These are phyloP conservation scores for Sciurus carolinensis DNA, from an alignment of 2,797 vertebrate species.

Conservation along the genomic window DNA sequence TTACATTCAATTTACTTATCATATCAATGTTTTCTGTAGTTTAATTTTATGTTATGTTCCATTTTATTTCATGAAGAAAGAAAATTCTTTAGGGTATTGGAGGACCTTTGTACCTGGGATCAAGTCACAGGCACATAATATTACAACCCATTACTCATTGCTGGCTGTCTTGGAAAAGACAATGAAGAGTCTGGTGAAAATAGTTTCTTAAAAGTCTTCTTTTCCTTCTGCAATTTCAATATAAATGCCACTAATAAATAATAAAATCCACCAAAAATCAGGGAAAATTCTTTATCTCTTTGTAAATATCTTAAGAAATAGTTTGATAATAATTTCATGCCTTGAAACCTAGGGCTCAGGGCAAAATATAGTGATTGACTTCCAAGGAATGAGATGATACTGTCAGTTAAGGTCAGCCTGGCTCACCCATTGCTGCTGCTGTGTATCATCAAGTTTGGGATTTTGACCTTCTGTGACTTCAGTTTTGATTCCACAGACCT, in stretches of 20 bases:
- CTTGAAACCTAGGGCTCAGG: slow-evolving; percentile 16
- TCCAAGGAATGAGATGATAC: background rate
- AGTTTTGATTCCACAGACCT: slow-evolving; percentile 11
- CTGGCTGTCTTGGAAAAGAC: slow-evolving; percentile 17
- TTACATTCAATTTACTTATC: slow-evolving; percentile 8
- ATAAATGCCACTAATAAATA: slow-evolving; percentile 41
- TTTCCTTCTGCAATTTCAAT: slow-evolving; percentile 44
- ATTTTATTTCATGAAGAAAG: slow-evolving; percentile 70
- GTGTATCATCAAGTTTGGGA: background rate
- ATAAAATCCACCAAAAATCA: slow-evolving; percentile 12
- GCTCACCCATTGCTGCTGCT: background rate
- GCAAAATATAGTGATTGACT: background rate
- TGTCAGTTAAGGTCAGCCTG: background rate
- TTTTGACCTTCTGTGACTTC: background rate
- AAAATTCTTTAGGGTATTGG: background rate
- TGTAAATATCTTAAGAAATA: slow-evolving; percentile 54
- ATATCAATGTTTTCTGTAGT: background rate
- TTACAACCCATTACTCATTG: background rate
- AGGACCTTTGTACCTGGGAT: slow-evolving; percentile 27
- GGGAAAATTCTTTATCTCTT: slow-evolving; percentile 31
- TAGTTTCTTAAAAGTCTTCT: slow-evolving; percentile 9
- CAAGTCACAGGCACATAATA: background rate
- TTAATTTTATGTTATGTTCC: slow-evolving; percentile 1
- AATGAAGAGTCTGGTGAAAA: slow-evolving; percentile 44
- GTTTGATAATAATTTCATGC: background rate